Evolutionary conservation across 1,140 invertebrate species (phyloP).

Genomic region (Drosophila mauritiana): DNA sequence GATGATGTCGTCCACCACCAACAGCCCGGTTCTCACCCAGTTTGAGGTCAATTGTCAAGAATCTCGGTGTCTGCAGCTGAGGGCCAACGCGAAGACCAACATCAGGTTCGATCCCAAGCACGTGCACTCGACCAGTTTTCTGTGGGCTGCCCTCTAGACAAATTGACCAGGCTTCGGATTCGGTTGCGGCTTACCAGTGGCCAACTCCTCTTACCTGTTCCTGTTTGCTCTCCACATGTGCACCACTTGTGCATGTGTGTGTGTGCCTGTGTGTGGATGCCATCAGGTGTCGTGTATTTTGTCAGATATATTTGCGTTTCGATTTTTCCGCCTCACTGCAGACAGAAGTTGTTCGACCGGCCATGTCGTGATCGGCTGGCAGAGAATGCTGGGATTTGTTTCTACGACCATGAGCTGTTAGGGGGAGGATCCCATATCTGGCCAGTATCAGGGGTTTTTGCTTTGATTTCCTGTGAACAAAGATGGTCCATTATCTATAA

Average conservation of each 20-base stretch:
- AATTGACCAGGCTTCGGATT: slow-evolving; percentile 59
- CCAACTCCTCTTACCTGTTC: slow-evolving; percentile 39
- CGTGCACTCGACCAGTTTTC: slow-evolving; percentile 69
- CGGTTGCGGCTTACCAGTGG: slow-evolving; percentile 39
- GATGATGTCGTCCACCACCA: slow-evolving; percentile 13
- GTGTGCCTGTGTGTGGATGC: slow-evolving; percentile 23
- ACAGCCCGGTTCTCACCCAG: slow-evolving; percentile 25
- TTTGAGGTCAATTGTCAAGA: slow-evolving; percentile 74
- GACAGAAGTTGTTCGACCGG: slow-evolving; percentile 54
- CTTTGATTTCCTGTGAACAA: slow-evolving; percentile 39
- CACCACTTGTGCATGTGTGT: not conserved
- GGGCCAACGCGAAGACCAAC: slow-evolving; percentile 7
- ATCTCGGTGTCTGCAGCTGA: slow-evolving; percentile 4
- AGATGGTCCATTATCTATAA: slow-evolving; percentile 25
- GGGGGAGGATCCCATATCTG: slow-evolving; percentile 41
- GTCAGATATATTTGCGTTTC: slow-evolving; percentile 79
- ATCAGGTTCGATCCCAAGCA: slow-evolving; percentile 32
- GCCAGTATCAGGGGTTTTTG: slow-evolving; percentile 23
- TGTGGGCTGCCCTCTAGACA: slow-evolving; percentile 63
- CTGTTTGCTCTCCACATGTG: slow-evolving; percentile 28
- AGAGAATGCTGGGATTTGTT: slow-evolving; percentile 29
- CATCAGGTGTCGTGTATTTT: slow-evolving; percentile 81
- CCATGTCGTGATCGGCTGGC: slow-evolving; percentile 42
- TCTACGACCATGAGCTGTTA: slow-evolving; percentile 21
- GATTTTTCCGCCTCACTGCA: slow-evolving; percentile 56